Conservation (phyloP, 2,888 invertebrate genomes). For the Ellobium chinense region DNA sequence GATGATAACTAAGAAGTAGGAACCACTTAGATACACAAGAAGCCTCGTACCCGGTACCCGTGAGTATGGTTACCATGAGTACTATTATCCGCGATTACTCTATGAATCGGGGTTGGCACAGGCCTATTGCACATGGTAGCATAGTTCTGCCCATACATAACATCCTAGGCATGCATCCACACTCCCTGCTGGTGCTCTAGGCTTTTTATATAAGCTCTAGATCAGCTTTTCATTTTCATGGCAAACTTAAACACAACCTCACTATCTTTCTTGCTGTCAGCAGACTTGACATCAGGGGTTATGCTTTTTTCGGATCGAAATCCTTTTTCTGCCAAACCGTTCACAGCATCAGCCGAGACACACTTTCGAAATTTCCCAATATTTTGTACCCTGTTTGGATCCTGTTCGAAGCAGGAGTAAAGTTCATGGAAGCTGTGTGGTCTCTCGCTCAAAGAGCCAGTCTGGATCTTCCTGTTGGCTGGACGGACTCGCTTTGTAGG, state of each 20-base stretch:
- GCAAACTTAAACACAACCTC: constrained; percentile 38
- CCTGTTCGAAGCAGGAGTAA: constrained; percentile 63
- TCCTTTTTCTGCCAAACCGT: constrained; percentile 58
- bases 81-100: too few relatives aligned
- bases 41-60: too few relatives aligned
- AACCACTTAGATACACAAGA: too few relatives aligned
- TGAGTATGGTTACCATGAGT: too few relatives aligned
- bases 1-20: too few relatives aligned
- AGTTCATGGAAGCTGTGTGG: constrained; percentile 73
- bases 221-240: constrained; percentile 38
- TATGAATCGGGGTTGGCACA: too few relatives aligned
- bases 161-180: too few relatives aligned
- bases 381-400: constrained; percentile 56
- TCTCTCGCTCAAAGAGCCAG: constrained; percentile 52
- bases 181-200: too few relatives aligned
- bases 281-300: neutral
- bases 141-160: too few relatives aligned
- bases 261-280: constrained; percentile 21
- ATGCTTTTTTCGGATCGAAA: constrained; percentile 61
- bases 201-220: too few relatives aligned
- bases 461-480: constrained; percentile 31
- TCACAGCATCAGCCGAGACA: constrained; percentile 64
- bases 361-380: constrained; percentile 62
- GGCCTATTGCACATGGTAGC: too few relatives aligned
- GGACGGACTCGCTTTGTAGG: neutral